phyloP scores from a whole-genome alignment of 2,113 vertebrate genomes.

The Trachemys scripta region DNA sequence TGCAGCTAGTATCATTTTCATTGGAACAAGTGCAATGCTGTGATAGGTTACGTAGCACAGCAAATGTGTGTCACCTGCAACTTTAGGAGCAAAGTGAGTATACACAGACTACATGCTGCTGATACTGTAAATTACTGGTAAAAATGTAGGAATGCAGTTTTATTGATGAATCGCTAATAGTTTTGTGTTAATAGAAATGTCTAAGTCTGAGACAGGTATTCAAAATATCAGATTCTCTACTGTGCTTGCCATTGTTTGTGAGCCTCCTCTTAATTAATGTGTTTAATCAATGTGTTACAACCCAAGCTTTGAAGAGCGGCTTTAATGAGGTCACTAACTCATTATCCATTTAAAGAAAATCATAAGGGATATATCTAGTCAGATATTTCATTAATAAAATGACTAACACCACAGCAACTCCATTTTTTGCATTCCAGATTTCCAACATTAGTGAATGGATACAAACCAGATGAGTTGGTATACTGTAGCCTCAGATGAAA shows the following conservation, averaged over 20 bases:
- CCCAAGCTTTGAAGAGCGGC: rapidly evolving
- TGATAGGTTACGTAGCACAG: not conserved
- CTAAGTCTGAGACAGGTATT: rapidly evolving
- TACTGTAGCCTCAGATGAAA: not conserved
- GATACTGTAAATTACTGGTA: not conserved
- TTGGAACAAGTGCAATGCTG: not conserved
- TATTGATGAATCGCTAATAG: rapidly evolving
- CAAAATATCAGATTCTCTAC: not conserved
- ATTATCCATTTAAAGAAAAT: rapidly evolving
- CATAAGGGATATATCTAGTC: rapidly evolving
- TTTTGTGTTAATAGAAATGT: rapidly evolving
- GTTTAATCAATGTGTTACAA: rapidly evolving
- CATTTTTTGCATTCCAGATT: rapidly evolving
- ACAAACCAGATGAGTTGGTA: rapidly evolving
- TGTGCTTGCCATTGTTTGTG: rapidly evolving
- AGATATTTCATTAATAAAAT: not conserved
- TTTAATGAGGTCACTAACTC: not conserved
- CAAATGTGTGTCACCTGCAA: not conserved
- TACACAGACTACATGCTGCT: not conserved
- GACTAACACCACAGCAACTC: not conserved
- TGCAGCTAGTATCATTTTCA: not conserved
- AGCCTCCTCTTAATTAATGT: rapidly evolving
- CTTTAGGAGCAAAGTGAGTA: not conserved
- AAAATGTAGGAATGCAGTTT: not conserved
- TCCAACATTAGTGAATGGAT: rapidly evolving